A percentile compares a stretch with the other conserved stretches of the same genome.
Conservation (phyloP, 2,797 vertebrate species). For the Sciaenops ocellatus region DNA sequence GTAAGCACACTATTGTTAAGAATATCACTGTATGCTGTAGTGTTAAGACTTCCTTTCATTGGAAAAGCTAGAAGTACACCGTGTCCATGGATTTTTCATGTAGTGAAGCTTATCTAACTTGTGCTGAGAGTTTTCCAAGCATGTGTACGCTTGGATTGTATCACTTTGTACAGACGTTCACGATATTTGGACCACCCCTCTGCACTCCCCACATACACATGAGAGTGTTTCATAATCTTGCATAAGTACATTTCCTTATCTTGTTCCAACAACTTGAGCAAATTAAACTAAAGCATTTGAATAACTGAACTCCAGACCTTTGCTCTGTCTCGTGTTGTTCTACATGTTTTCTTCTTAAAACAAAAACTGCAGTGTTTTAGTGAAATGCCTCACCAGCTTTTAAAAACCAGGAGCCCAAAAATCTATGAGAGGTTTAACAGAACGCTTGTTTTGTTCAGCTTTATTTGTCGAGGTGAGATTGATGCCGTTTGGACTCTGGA, state of each 20-base stretch:
- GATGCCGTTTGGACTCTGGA: background rate
- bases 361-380: conserved; percentile 23
- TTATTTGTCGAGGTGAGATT: background rate
- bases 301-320: conserved; percentile 4
- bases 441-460: background rate
- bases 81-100: background rate
- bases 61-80: background rate
- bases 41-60: background rate
- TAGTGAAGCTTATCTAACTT: background rate
- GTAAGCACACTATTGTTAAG: background rate
- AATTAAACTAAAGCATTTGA: conserved; percentile 13
- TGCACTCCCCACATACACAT: background rate
- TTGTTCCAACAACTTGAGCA: conserved; percentile 19
- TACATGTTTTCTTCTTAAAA: conserved; percentile 6
- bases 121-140: background rate
- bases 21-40: background rate
- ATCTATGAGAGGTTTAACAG: background rate
- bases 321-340: conserved; percentile 1
- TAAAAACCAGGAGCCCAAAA: background rate
- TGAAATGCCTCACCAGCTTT: conserved; percentile 25
- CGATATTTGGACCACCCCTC: background rate
- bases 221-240: background rate
- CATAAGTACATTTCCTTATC: conserved; percentile 9
- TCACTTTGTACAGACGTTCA: background rate
- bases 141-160: background rate